Evolutionary conservation across 2,888 invertebrate genomes (phyloP), one percentile per base, ranked within the genome.

Genomic region (Apeira syringaria): DNA sequence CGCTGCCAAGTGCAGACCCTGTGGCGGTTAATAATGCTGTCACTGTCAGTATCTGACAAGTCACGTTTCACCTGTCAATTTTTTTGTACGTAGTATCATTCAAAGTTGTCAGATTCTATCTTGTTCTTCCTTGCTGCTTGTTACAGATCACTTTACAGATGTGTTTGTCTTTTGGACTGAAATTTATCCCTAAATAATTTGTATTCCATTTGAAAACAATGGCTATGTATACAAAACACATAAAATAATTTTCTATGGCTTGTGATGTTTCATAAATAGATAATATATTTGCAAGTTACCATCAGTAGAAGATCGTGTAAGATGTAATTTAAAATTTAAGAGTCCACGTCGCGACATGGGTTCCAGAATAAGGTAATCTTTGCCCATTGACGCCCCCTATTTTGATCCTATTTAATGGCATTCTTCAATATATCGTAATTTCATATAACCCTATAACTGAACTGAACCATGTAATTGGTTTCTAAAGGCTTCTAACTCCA

Each of bases 311-410:
- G 60, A 56, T 56, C 41, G 61, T 63, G 49, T 75, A 84, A 80
- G 59, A 78, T 78, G 77, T 80, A 76, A 80, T 66, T 68, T 64
- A 70, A 76, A 74, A 68, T 69, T 68, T 48, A 51, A 60, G 69
- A 59, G 52, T 78, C 77, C 81, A 84, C 80, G 77, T 82, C 71
- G 75, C 83, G 81, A 78, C 71, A 87, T 87, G 87, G 86, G 87
- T 83, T 87, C 87, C 78, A 81, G 87, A 80, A 63, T 87, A 70
- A 80, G 87, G 87, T 86, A 80, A 34, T 5, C 6, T 13, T 15
- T 13, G 12, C 70, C 55, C n/a, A 15, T 22, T 32, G 8, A 15
- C 27, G 24, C 6, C 7, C 15, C 17, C 5, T 26, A 9, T 8
- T 15, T 29, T 24, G 7, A n/a, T 25, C 7, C 20, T 20, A 20